Evolutionary conservation across 2,888 invertebrate genomes (phyloP).

Genomic region (Hypena proboscidalis): DNA sequence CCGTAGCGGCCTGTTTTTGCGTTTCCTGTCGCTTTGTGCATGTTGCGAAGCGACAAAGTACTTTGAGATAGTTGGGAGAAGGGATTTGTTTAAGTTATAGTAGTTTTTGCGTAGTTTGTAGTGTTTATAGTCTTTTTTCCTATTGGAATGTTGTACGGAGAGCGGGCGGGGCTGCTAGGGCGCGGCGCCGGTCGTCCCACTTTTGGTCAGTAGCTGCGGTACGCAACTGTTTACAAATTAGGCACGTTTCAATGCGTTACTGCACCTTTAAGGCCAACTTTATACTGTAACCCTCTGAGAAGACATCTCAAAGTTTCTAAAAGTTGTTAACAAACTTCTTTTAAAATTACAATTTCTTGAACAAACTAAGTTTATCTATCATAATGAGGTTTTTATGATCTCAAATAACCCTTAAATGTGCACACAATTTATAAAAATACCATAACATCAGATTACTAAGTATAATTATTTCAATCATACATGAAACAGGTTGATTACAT

Average conservation of each 20-base stretch:
- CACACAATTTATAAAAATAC: no score
- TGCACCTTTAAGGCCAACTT: conserved; percentile 25
- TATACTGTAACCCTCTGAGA: not conserved
- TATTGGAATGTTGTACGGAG: conserved; percentile 52
- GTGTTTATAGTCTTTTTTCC: conserved; percentile 43
- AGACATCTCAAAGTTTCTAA: no score
- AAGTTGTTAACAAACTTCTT: not conserved
- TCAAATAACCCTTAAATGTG: no score
- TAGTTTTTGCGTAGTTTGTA: conserved; percentile 22
- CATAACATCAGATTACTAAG: no score
- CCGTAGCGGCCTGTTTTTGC: conserved; percentile 29
- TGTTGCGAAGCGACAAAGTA: conserved; percentile 28
- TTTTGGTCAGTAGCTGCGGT: conserved; percentile 52
- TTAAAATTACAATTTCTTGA: not conserved
- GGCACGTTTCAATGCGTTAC: conserved; percentile 34
- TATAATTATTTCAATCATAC: no score
- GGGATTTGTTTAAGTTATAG: conserved; percentile 12
- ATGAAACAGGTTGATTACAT: not conserved
- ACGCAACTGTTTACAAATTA: conserved; percentile 44
- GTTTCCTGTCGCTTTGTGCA: conserved; percentile 26
- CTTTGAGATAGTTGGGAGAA: conserved; percentile 10
- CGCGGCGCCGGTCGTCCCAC: conserved; percentile 77
- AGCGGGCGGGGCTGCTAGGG: conserved; percentile 62
- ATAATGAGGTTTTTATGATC: not conserved
- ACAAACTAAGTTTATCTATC: no score